Base-by-base conservation (phyloP, 2,888 invertebrate genomes). In the Disparrhopalites patrizii region DNA sequence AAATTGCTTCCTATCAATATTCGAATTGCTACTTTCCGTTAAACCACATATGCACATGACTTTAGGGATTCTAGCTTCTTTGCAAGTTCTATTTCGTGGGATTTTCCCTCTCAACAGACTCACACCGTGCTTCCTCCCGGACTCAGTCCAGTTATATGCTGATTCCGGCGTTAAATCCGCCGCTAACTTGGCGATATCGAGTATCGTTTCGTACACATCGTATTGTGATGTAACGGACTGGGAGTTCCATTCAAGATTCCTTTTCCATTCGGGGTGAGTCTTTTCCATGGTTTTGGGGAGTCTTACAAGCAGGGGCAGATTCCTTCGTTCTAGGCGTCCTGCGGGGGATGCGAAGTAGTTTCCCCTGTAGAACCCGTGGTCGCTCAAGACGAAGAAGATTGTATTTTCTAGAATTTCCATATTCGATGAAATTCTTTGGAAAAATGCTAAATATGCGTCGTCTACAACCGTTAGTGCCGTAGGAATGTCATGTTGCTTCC, bases 151-250 rank as follows among this genome's bases (percentile, higher is more conserved):
- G 38, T 61, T 27, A 54, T 25, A 13, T 28, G 3, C n/a, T 20
- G 47, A 25, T 3, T 7, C 20, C n/a, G n/a, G n/a, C n/a, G n/a
- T n/a, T 4, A 20, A 18, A 1, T 30, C 31, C 2, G 30, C 31
- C 2, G 15, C 7, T 20, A 20, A 31, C 25, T 23, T 47, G 10
- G 57, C 54, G 8, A 71, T 60, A n/a, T 70, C 54, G 10, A 57
- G 23, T 5, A 72, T 31, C 2, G 72, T 70, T 52, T 64, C 61
- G 66, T 62, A 67, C 5, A 70, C 50, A 31, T 72, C 72, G 2
- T 68, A 25, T 18, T 70, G 70, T 40, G 56, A 66, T 2, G 68
- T 65, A 20, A 72, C 27, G 10, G 61, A 15, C 15, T 55, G 52
- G 1, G 71, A 60, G 38, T 71, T 71, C 3, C n/a, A 10, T 10